Evolutionary conservation across 2,888 invertebrate species (phyloP).

Genomic region (Erebia ligea): DNA sequence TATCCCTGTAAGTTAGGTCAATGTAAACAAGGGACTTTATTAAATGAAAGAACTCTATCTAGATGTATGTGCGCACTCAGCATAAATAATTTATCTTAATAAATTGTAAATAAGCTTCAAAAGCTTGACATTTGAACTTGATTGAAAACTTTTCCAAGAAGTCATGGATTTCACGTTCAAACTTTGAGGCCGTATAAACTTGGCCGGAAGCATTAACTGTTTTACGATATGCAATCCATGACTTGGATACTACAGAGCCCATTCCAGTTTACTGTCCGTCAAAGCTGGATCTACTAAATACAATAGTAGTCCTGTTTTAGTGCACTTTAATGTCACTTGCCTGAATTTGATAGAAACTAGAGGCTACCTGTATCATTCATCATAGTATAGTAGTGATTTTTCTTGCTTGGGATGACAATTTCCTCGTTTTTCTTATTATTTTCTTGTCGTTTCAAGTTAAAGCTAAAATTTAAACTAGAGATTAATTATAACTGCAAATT

Average conservation of each 20-base stretch:
- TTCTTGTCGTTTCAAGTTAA: too few species aligned
- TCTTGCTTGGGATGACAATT: too few species aligned
- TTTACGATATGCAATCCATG: constrained; percentile 34
- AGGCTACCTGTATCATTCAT: too few species aligned
- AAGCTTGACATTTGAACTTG: neutral
- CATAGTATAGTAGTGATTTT: too few species aligned
- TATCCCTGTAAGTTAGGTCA: neutral
- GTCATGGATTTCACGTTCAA: constrained; percentile 26
- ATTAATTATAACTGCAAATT: too few species aligned
- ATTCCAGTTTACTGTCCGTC: constrained; percentile 30
- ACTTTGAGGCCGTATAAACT: constrained; percentile 29
- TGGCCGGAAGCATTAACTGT: constrained; percentile 27
- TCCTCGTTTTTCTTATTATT: too few species aligned
- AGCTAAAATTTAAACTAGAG: too few species aligned
- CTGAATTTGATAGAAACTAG: constrained; percentile 3
- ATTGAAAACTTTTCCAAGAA: neutral
- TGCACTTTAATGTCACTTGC: constrained; percentile 10
- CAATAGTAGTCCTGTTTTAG: constrained; percentile 21
- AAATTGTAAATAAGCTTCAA: neutral
- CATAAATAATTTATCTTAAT: neutral
- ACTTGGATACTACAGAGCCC: constrained; percentile 18
- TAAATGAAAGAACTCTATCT: neutral
- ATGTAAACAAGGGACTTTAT: neutral
- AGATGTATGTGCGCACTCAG: neutral
- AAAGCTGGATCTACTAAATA: constrained; percentile 26